Percentiles rank a stretch among this genome's conserved stretches.
Conservation (phyloP, 2,888 invertebrate genomes). For the Hemicrepidius hirtus region DNA sequence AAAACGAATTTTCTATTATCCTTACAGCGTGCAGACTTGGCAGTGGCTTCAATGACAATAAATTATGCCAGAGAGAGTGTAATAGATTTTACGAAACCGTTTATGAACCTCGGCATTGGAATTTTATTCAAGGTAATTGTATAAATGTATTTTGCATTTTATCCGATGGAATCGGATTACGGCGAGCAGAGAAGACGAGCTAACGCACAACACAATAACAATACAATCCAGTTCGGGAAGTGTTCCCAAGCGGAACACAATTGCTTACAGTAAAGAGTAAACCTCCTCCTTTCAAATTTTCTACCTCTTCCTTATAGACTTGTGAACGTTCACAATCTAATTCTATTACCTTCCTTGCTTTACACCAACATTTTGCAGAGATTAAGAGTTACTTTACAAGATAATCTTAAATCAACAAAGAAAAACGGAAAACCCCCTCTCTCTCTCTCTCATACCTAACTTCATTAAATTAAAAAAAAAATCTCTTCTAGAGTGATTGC, state of each 20-base stretch:
- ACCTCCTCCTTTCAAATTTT: slow-evolving; percentile 38
- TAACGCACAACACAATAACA: slow-evolving; percentile 39
- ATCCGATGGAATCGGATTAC: slow-evolving; percentile 36
- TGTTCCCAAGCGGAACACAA: slow-evolving; percentile 42
- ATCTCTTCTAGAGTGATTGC: too few relatives aligned
- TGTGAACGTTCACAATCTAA: slow-evolving; percentile 23
- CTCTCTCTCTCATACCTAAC: too few relatives aligned
- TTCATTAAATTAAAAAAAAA: too few relatives aligned
- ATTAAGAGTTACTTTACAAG: slow-evolving; percentile 13
- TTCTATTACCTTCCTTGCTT: slow-evolving; percentile 21
- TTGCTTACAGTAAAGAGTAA: slow-evolving; percentile 40
- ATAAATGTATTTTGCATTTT: slow-evolving; percentile 62
- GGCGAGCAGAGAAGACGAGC: slow-evolving; percentile 26
- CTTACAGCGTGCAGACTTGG: slow-evolving; percentile 91
- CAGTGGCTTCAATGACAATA: slow-evolving; percentile 98
- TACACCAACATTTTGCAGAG: slow-evolving; percentile 11
- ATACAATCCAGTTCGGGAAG: slow-evolving; percentile 42
- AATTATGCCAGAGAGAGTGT: slow-evolving; percentile 96
- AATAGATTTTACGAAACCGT: slow-evolving; percentile 98
- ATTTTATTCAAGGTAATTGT: slow-evolving; percentile 91
- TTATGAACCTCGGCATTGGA: slow-evolving; percentile 97
- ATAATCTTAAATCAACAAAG: slow-evolving; percentile 15
- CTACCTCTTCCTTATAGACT: slow-evolving; percentile 21
- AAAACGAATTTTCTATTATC: slow-evolving; percentile 39
- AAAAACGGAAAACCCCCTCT: neutral